These are phyloP conservation scores for Styela clava DNA, from an alignment of 23 tunicate species.

Conservation along the genomic window DNA sequence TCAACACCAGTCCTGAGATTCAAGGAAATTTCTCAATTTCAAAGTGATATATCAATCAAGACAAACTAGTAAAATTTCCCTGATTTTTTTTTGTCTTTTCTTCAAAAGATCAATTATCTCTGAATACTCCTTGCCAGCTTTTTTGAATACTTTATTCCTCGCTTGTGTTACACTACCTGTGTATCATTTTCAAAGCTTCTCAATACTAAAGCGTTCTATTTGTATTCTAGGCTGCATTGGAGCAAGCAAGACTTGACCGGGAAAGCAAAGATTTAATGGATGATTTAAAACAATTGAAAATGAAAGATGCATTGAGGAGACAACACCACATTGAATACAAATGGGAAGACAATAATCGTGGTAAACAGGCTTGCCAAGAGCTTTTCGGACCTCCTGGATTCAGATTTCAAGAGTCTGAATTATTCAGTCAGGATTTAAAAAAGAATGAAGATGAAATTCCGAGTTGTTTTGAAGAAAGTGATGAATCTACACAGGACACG, in stretches of 20 bases:
- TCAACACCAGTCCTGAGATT: too few species aligned
- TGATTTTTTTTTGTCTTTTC: too few species aligned
- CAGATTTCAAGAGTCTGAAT: constrained; percentile 11
- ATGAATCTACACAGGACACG: background rate
- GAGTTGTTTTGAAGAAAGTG: background rate
- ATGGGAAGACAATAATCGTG: background rate
- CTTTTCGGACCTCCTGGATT: constrained; percentile 18
- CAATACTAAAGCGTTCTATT: too few species aligned
- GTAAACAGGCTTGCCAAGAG: constrained; percentile 7
- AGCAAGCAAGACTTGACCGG: constrained; percentile 2
- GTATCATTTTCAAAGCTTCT: too few species aligned
- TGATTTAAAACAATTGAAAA: constrained; percentile 14
- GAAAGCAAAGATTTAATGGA: constrained; percentile 20
- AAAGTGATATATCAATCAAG: too few species aligned
- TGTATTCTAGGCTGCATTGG: constrained; percentile 20
- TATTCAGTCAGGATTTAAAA: constrained; percentile 1
- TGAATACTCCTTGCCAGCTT: too few species aligned
- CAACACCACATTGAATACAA: constrained; percentile 20
- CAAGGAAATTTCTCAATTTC: too few species aligned
- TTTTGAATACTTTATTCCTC: too few species aligned
- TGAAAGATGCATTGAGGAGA: constrained; percentile 22
- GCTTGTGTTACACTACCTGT: too few species aligned
- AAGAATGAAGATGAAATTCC: background rate
- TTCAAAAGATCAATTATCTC: too few species aligned
- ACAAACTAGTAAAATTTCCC: too few species aligned